Evolutionary conservation across 2,113 vertebrate genomes (phyloP), one percentile per base, ranked within the genome.

Genomic region (Semnornis frantzii): DNA sequence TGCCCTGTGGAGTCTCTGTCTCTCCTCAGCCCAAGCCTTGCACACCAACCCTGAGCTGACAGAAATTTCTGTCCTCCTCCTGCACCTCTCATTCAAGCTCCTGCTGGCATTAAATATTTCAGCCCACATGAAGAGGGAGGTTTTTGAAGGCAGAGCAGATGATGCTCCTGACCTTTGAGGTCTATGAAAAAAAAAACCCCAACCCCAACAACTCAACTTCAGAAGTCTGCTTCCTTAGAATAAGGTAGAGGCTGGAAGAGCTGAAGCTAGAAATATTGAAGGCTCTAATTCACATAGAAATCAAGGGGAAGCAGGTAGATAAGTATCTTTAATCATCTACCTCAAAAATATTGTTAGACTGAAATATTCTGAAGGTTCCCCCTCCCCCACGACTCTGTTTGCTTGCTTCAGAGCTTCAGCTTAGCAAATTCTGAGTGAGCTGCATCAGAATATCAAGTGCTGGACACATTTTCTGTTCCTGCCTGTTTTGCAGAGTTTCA

Each of bases 31-130:
- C 3, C 39, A 82, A 94, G 66, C 39, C 74, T 68, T 85, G 19
- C 55, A 44, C 12, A 23, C 14, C 50, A 69, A 69, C 10, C 19
- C 21, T 44, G 1, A 64, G 33, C 20, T 93, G 66, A 96, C 92
- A 92, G 83, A 80, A 70, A 25, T 63, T 91, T 77, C 75, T 93
- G n/a, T 88, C 81, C 64, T 83, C 71, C 73, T 94, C 68, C 83
- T 19, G 5, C 17, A 90, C 18, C 58, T 63, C 72, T 89, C 76
- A 69, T 85, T 92, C 87, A 8, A 65, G 39, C 64, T 83, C 66
- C 87, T 84, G 73, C 9, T 68, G 24, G 44, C 65, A 90, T 90
- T 74, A 88, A 91, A 93, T 93, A 92, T 82, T 97, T 80, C 84
- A 92, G 59, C 66, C 82, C 89, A 59, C 20, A 63, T 92, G 79